These are phyloP conservation scores for Diachrysia chrysitis DNA, from an alignment of 2,888 invertebrate genomes.

Conservation along the genomic window DNA sequence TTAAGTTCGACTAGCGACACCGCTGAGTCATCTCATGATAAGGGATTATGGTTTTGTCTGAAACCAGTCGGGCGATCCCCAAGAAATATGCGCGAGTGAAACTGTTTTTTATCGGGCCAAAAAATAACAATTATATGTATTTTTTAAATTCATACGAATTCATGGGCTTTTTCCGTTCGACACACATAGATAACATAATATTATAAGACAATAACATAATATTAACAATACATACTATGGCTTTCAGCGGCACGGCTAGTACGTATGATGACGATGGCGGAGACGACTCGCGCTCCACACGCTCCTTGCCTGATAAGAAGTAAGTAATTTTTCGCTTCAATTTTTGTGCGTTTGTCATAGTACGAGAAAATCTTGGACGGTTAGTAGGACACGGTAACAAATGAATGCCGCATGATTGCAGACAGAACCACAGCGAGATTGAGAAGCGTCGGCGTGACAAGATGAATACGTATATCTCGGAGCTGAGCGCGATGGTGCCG, in stretches of 20 bases:
- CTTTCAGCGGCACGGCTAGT: constrained; percentile 85
- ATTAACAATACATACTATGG: not conserved
- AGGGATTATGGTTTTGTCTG: too few relatives aligned
- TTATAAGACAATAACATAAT: too few relatives aligned
- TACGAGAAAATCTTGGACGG: not conserved
- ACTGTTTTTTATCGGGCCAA: too few relatives aligned
- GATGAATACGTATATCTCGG: constrained; percentile 98
- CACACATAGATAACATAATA: too few relatives aligned
- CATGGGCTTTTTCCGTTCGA: too few relatives aligned
- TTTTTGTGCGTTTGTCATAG: too few relatives aligned
- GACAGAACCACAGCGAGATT: constrained; percentile 98
- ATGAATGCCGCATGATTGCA: constrained; percentile 70
- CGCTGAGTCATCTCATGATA: too few relatives aligned
- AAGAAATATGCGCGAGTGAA: too few relatives aligned
- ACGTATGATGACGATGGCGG: constrained; percentile 91
- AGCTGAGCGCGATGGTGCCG: constrained; percentile 96
- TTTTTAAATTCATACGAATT: too few relatives aligned
- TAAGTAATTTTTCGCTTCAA: constrained; percentile 57
- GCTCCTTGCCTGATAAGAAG: constrained; percentile 86
- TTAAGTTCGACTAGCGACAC: too few relatives aligned
- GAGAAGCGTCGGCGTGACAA: constrained; percentile 98
- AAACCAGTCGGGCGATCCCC: too few relatives aligned
- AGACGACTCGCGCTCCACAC: constrained; percentile 91
- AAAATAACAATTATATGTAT: too few relatives aligned
- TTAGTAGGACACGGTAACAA: not conserved